A percentile compares a stretch with the other conserved stretches of the same genome.
phyloP scores from a whole-genome alignment of 2,113 vertebrate genomes.

The Megaceryle torquata region DNA sequence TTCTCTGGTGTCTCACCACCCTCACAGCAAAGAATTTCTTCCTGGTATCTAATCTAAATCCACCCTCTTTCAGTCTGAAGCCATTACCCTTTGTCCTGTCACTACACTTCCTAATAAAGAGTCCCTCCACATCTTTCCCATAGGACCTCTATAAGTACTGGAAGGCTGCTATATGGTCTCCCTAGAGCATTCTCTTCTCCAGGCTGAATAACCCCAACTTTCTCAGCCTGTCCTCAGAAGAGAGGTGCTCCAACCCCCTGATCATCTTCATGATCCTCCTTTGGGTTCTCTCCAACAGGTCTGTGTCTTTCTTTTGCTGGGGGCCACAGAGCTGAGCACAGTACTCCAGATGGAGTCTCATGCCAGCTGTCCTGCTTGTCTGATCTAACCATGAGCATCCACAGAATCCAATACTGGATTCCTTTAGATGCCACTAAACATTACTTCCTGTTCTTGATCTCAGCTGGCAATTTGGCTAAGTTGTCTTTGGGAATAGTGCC shows the following conservation, averaged over 20 bases:
- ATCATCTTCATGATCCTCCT: neutral
- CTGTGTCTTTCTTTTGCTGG: neutral
- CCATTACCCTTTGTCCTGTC: neutral
- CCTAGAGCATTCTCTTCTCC: neutral
- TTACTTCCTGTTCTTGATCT: neutral
- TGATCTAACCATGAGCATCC: neutral
- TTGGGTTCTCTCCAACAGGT: neutral
- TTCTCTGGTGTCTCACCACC: neutral
- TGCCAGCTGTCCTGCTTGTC: neutral
- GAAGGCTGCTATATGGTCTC: neutral
- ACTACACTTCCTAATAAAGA: neutral
- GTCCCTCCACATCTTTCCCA: neutral
- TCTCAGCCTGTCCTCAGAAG: neutral
- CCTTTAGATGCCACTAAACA: neutral
- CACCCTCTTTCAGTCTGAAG: neutral
- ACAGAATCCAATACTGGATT: neutral
- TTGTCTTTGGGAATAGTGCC: neutral
- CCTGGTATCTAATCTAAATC: neutral
- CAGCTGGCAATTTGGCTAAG: neutral
- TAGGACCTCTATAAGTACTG: neutral
- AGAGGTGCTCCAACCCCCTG: neutral
- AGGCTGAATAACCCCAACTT: neutral
- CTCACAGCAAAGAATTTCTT: neutral
- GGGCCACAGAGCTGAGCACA: neutral
- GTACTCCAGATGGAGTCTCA: neutral